Percentiles rank a stretch among this genome's conserved stretches.
Conservation (phyloP, 2,888 invertebrate genomes). For the Noctua janthe region DNA sequence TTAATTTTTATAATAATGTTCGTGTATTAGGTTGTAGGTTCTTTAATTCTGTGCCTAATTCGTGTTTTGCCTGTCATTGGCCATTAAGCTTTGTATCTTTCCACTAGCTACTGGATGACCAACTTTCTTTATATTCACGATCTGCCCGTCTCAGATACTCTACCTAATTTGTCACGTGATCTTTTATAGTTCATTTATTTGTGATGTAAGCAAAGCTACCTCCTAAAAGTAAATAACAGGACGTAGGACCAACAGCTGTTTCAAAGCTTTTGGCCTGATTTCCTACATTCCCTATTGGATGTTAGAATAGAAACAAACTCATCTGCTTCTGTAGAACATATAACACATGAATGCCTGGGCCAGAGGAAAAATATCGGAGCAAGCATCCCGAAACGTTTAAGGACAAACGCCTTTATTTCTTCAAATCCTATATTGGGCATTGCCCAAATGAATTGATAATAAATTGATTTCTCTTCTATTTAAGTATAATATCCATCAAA, state of each 20-base stretch:
- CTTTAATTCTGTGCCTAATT: neutral
- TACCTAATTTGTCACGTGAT: neutral
- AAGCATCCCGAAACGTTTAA: neutral
- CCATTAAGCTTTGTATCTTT: slow-evolving; percentile 6
- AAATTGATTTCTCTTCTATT: slow-evolving; percentile 11
- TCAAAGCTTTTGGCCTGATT: neutral
- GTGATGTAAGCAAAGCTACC: no score
- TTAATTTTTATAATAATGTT: neutral
- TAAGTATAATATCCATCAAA: neutral
- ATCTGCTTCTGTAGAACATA: neutral
- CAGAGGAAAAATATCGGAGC: neutral
- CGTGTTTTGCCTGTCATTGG: neutral
- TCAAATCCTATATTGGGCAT: neutral
- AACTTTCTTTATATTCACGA: slow-evolving; percentile 23
- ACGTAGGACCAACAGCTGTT: neutral
- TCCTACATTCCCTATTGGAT: neutral
- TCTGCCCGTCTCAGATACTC: neutral
- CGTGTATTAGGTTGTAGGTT: neutral
- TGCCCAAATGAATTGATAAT: slow-evolving; percentile 6
- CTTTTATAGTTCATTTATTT: neutral
- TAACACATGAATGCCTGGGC: neutral
- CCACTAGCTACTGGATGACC: neutral
- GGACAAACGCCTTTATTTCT: neutral
- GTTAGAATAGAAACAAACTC: neutral
- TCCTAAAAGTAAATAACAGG: no score